Percentiles rank a stretch among this genome's conserved stretches.
Conservation (phyloP, 1,140 invertebrate species). For the Drosophila burlai region DNA sequence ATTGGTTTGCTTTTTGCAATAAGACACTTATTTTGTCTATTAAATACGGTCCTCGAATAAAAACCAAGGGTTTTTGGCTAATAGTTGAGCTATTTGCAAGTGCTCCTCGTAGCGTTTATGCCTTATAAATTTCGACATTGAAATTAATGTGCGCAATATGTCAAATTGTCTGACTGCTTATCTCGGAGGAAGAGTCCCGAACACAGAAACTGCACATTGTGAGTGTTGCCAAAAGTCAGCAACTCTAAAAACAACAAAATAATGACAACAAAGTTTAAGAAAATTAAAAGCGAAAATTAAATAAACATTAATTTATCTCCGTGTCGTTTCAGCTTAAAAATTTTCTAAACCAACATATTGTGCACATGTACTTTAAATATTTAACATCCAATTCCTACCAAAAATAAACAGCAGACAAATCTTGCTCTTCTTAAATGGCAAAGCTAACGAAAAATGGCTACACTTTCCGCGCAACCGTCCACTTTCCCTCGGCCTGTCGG, state of each 20-base stretch:
- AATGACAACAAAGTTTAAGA: background rate
- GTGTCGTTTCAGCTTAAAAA: too few species aligned
- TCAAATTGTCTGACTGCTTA: too few species aligned
- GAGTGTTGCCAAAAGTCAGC: background rate
- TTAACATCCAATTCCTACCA: too few species aligned
- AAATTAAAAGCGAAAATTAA: background rate
- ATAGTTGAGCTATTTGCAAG: slow-evolving; percentile 29
- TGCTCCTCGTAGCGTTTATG: too few species aligned
- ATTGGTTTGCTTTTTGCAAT: too few species aligned
- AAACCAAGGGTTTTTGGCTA: slow-evolving; percentile 9
- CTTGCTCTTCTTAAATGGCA: background rate
- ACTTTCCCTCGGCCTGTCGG: slow-evolving; percentile 24
- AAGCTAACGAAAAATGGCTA: background rate
- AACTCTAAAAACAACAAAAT: background rate
- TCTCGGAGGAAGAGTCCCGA: too few species aligned
- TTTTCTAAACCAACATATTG: too few species aligned
- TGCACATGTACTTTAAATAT: too few species aligned
- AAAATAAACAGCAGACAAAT: background rate
- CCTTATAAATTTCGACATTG: slow-evolving; percentile 65
- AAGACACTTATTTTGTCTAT: too few species aligned
- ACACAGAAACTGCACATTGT: background rate
- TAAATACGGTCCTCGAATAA: too few species aligned
- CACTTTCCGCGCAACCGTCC: slow-evolving; percentile 6
- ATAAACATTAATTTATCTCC: too few species aligned
- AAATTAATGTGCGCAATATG: slow-evolving; percentile 52